Conservation (phyloP, 1,140 invertebrate genomes). For the Tenebrio molitor region DNA sequence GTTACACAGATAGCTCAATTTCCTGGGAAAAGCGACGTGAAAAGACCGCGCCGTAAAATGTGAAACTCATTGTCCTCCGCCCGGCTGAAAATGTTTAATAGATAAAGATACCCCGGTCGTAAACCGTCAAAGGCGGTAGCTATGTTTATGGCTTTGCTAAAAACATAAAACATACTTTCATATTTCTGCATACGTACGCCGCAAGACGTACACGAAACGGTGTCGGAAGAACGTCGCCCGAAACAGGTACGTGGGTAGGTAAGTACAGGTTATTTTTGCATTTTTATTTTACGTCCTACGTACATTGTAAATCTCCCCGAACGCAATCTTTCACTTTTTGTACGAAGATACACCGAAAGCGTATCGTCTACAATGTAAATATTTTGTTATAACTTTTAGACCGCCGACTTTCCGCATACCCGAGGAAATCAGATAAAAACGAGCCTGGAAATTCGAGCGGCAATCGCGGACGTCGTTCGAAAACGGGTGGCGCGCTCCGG, state of each 20-base stretch:
- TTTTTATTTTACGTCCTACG: slow-evolving; percentile 1
- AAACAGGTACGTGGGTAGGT: too few relatives aligned
- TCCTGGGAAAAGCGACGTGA: slow-evolving; percentile 29
- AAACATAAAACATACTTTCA: slow-evolving; percentile 46
- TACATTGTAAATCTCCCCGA: neutral
- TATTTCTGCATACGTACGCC: slow-evolving; percentile 35
- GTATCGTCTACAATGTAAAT: slow-evolving; percentile 12
- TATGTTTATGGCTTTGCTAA: slow-evolving; percentile 36
- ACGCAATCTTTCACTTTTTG: neutral
- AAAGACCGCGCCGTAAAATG: slow-evolving; percentile 43
- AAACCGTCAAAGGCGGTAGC: slow-evolving; percentile 44
- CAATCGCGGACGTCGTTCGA: neutral
- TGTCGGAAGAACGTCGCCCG: neutral
- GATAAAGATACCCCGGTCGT: slow-evolving; percentile 48
- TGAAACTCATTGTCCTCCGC: slow-evolving; percentile 50
- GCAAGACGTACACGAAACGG: slow-evolving; percentile 8
- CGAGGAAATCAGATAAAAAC: neutral
- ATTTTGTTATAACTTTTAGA: slow-evolving; percentile 14
- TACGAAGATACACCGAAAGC: neutral
- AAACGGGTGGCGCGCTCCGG: too few relatives aligned
- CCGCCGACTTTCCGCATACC: neutral
- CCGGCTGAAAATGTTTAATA: slow-evolving; percentile 51
- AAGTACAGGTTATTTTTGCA: slow-evolving; percentile 6
- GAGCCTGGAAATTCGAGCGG: too few relatives aligned
- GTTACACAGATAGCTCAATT: slow-evolving; percentile 35